Evolutionary conservation across 2,888 invertebrate genomes (phyloP), one percentile per base, ranked within the genome.

Genomic region (Lobophora halterata): DNA sequence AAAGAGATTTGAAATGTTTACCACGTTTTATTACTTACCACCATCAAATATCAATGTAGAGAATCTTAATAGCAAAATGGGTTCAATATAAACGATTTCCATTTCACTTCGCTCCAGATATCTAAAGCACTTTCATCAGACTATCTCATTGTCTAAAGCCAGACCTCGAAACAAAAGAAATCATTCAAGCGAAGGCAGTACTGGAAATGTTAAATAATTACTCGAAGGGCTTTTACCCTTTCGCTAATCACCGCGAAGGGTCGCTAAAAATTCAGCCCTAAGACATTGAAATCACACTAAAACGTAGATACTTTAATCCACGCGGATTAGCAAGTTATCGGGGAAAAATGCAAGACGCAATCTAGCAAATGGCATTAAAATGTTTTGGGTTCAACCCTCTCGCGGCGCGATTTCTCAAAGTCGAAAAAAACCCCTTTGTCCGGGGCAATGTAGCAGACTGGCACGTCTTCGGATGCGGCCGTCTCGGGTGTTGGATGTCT

Each of bases 301-400:
- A 83, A 77, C 75, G 80, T 69, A 72, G 33, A 37, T 33, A 80
- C 85, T 82, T 83, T 82, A 80, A 82, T 81, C 85, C 80, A 51
- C 80, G 80, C 83, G 82, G 87, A 86, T 86, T 87, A 87, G 71
- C 86, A 61, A 73, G 73, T 70, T 71, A 70, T 66, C 60, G 60
- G 60, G 68, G 76, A 86, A 86, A 86, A 86, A 86, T 85, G 81
- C 85, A 86, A 81, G 82, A 76, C 77, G 81, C 83, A 88, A 88
- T 88, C 85, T 88, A 81, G 79, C 79, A 87, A 86, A 88, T 88
- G 85, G 88, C 79, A 88, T 88, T 88, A 88, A 88, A 87, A 83
- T 86, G 88, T 87, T 87, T 46, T 79, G 73, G 78, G 67, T 66
- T 73, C 75, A 83, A 82, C 86, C 86, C 85, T 79, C 83, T 81